Base-by-base conservation (phyloP, 64 coral and sea anemone species). In the Pocillopora damicornis region DNA sequence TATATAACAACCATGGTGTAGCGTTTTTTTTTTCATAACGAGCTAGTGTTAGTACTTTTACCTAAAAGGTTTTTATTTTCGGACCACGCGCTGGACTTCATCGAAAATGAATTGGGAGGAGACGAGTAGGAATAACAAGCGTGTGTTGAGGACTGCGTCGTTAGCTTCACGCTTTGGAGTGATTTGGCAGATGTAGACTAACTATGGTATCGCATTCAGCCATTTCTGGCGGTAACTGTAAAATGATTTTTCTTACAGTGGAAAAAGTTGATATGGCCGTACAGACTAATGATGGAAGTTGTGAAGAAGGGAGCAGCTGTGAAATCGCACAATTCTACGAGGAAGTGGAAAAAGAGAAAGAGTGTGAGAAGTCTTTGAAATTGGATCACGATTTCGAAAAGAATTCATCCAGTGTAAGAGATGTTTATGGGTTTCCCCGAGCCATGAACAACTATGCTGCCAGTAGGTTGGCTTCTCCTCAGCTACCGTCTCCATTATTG, bases 361-460 rank as follows among this genome's bases (percentile, higher is more conserved):
- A 36, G 7, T 18, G 13, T 13, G 22, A 9, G 37, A 81, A 35
- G 15, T 36, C 15, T 81, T 35, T 60, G 77, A 51, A 51, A 51
- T 17, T 17, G 67, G 61, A 83, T 61, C 45, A n/a, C 60, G 74
- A 83, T 35, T n/a, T 67, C 11, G 86, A 93, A 35, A 88, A 83
- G 22, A 88, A 25, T 62, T 75, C 6, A 58, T 88, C 79, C 63
- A 2, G 78, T 14, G 72, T 15, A 22, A 61, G 75, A 18, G 86
- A 90, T 67, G 34, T 75, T 73, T 65, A 62, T 51, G 61, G 87
- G 1, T 79, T 85, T 60, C 83, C 81, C 45, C 82, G 88, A 75
- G 82, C 92, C 59, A 78, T 90, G 65, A 63, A 86, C 59, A 82
- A 90, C 67, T 86, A 93, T 37, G 88, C 64, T 13, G 92, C 92